phyloP scores from a whole-genome alignment of 2,113 vertebrate species.

The Chaetodon trifascialis region DNA sequence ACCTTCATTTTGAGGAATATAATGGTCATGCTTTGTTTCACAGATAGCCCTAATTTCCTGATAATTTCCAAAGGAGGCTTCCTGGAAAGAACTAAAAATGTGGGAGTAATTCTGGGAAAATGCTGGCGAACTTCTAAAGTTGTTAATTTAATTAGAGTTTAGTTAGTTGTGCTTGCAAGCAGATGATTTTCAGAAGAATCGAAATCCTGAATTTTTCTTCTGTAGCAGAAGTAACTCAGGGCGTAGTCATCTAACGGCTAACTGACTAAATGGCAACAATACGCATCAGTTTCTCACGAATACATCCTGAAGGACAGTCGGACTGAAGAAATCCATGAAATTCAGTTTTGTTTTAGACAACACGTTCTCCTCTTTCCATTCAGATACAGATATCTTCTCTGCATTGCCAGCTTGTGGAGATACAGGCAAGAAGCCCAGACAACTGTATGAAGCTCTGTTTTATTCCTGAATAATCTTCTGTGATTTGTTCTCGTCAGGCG shows the following conservation, averaged over 20 bases:
- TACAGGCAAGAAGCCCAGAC: neutral
- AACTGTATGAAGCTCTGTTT: neutral
- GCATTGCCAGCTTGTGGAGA: neutral
- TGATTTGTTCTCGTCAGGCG: conserved; percentile 78
- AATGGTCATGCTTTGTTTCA: too few species aligned
- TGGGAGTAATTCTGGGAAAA: neutral
- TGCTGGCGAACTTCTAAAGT: too few species aligned
- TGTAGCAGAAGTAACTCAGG: too few species aligned
- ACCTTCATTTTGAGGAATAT: too few species aligned
- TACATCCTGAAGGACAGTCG: neutral
- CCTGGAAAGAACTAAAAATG: neutral
- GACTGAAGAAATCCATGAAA: neutral
- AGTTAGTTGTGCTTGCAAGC: too few species aligned
- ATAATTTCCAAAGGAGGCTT: neutral
- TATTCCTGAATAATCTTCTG: neutral
- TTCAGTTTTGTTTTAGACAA: neutral
- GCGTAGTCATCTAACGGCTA: neutral
- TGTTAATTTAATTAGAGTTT: too few species aligned
- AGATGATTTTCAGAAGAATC: too few species aligned
- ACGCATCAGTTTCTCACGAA: neutral
- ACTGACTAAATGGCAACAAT: too few species aligned
- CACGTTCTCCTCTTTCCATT: neutral
- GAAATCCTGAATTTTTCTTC: too few species aligned
- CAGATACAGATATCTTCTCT: neutral
- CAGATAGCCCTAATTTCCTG: neutral